These are phyloP conservation scores for Danaus melanippus DNA, from an alignment of 1,140 invertebrate genomes.

Conservation along the genomic window DNA sequence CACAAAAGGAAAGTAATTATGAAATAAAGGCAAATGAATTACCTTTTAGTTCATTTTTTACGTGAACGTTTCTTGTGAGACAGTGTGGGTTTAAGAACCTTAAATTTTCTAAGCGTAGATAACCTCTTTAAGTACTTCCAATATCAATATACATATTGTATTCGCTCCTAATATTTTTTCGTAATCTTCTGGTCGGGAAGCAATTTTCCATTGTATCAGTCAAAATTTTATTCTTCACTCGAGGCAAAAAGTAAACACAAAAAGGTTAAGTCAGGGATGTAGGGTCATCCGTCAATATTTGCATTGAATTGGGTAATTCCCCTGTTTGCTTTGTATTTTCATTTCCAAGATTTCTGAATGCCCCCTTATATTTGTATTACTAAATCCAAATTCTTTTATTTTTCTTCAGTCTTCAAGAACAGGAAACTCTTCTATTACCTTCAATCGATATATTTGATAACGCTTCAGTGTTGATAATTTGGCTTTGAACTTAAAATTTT, in stretches of 20 bases:
- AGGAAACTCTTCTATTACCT: neutral
- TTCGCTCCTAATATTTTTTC: constrained; percentile 5
- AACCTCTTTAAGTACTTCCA: neutral
- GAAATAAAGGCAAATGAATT: too few species aligned
- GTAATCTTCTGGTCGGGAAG: constrained; percentile 5
- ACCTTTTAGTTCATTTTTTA: too few species aligned
- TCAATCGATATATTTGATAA: too few species aligned
- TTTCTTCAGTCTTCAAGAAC: constrained; percentile 12
- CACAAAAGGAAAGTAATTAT: too few species aligned
- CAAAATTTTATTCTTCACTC: constrained; percentile 13
- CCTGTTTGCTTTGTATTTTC: constrained; percentile 30
- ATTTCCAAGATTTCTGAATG: constrained; percentile 19
- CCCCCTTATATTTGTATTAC: constrained; percentile 16
- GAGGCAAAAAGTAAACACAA: constrained; percentile 25
- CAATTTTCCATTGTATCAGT: constrained; percentile 14
- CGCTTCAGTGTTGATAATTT: too few species aligned
- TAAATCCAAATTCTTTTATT: constrained; percentile 13
- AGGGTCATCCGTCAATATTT: constrained; percentile 34
- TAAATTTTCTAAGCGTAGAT: neutral
- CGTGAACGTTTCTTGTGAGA: neutral
- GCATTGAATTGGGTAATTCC: constrained; percentile 27
- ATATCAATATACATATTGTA: constrained; percentile 8
- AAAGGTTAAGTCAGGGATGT: constrained; percentile 26
- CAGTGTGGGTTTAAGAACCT: neutral
- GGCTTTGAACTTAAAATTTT: too few species aligned